Percentiles rank a stretch among this genome's conserved stretches.
Evolutionary conservation across 2,888 invertebrate species (phyloP).

Genomic region (Syrphus vitripennis): DNA sequence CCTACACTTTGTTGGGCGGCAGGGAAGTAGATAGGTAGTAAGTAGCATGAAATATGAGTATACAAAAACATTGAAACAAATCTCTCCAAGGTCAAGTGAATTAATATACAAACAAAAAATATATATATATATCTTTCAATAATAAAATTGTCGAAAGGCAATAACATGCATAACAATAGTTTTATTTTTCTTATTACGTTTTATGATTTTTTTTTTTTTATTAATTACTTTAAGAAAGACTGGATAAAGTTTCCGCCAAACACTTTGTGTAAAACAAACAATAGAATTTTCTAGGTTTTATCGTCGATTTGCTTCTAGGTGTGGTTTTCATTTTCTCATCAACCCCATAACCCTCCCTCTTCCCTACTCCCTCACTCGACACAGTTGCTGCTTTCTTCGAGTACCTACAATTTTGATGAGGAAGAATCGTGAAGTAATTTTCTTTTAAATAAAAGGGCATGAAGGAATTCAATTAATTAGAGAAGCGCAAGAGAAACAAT

Average conservation of each 20-base stretch:
- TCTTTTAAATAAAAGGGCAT: slow-evolving; percentile 26
- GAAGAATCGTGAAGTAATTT: slow-evolving; percentile 1
- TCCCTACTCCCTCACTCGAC: neutral
- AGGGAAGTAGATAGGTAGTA: neutral
- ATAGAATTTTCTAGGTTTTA: slow-evolving; percentile 54
- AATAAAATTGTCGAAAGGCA: neutral
- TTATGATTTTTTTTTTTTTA: neutral
- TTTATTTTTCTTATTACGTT: neutral
- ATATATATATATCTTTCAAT: neutral
- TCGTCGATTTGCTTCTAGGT: slow-evolving; percentile 59
- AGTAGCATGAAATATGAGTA: slow-evolving; percentile 33
- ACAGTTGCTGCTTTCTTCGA: neutral
- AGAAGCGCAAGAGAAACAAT: slow-evolving; percentile 34
- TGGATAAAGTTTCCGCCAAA: neutral
- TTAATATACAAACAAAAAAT: neutral
- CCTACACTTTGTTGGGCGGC: neutral
- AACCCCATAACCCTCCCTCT: slow-evolving; percentile 4
- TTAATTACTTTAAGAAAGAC: neutral
- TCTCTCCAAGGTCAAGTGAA: slow-evolving; percentile 56
- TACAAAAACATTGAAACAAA: slow-evolving; percentile 52
- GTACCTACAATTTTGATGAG: neutral
- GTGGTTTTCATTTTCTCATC: slow-evolving; percentile 46
- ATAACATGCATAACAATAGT: neutral
- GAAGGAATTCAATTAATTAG: slow-evolving; percentile 39
- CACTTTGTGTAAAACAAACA: slow-evolving; percentile 4